Evolutionary conservation across 2,113 vertebrate species (phyloP), one percentile per base, ranked within the genome.

Genomic region (Nothocercus julius): DNA sequence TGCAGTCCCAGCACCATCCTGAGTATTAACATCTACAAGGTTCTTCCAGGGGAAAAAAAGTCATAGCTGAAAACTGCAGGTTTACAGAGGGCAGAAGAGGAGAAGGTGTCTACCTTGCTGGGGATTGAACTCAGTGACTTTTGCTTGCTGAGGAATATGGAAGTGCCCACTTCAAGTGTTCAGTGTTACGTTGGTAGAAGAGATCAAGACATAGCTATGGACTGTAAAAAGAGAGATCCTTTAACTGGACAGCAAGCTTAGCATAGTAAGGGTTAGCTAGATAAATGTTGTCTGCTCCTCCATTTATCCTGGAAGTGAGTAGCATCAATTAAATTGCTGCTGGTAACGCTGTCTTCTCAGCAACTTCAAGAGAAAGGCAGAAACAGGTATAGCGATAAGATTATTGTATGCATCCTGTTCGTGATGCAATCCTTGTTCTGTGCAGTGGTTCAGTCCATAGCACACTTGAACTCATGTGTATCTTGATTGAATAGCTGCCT

Each of bases 31-130:
- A 25, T 5, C 7, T 42, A 75, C 7, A 12, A 7, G 18, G 25
- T 53, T 62, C 56, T 47, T 80, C 1, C 14, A 32, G 56, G 54
- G 17, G 42, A 67, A 68, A 58, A 51, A 72, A 67, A 90, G n/a
- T 19, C 34, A 9, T 63, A 34, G 18, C 2, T 51, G 32, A 13
- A 8, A 6, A 11, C 25, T 25, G 54, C 25, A 64, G 36, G 16
- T 10, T 61, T 94, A 61, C 27, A 20, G 38, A 82, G 13, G 9
- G 61, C 56, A 77, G 28, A 89, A 80, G 47, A 82, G 13, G 13
- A 17, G 16, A 3, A 34, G 24, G 2, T 2, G 2, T 28, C 42
- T 20, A 0, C 21, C 8, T 63, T 83, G 47, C n/a, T 19, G 17
- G 73, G 92, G 27, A 7, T 3, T 91, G 62, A 82, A 13, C 32